These are phyloP conservation scores for Ceratosolen fusciceps DNA, from an alignment of 1,140 invertebrate genomes.

Conservation along the genomic window DNA sequence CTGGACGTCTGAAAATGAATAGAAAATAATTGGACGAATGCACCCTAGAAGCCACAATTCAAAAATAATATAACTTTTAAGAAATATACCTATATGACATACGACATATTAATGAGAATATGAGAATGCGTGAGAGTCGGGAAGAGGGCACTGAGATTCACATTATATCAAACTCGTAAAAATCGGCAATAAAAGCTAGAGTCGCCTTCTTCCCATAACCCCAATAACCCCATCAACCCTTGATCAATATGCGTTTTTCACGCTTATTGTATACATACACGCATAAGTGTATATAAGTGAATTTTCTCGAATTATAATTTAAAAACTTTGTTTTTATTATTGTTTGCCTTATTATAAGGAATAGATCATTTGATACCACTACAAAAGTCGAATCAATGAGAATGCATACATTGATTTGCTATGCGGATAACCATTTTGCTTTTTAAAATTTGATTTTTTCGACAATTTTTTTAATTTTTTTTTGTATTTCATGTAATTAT, in stretches of 20 bases:
- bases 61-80: conserved; percentile 46
- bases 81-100: too few relatives aligned
- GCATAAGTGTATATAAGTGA: too few relatives aligned
- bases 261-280: too few relatives aligned
- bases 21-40: neutral
- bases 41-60: neutral
- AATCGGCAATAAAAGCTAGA: conserved; percentile 60
- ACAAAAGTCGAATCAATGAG: too few relatives aligned
- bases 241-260: neutral
- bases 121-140: conserved; percentile 52
- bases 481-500: too few relatives aligned
- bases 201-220: conserved; percentile 55
- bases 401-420: too few relatives aligned
- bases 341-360: too few relatives aligned
- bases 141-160: conserved; percentile 51
- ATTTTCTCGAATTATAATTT: neutral
- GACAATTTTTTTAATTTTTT: too few relatives aligned
- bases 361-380: too few relatives aligned
- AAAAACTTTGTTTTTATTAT: conserved; percentile 6
- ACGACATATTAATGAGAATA: too few relatives aligned
- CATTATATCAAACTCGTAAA: conserved; percentile 52
- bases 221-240: conserved; percentile 40
- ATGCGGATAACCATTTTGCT: too few relatives aligned
- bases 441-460: too few relatives aligned
- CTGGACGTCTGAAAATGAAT: neutral